Conservation (phyloP, 2,113 vertebrate species). For the Calidris pygmaea region DNA sequence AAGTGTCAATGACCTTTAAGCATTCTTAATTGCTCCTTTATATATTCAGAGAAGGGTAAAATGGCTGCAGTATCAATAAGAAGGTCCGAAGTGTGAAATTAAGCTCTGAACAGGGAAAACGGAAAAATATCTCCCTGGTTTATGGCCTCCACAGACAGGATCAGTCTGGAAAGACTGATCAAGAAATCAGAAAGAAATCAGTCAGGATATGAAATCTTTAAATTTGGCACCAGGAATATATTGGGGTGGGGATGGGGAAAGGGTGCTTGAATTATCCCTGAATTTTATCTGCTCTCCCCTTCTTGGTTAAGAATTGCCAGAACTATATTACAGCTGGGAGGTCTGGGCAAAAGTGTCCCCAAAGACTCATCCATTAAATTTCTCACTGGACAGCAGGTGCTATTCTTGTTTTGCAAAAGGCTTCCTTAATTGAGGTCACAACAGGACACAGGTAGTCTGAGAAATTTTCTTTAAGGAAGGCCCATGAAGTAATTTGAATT, state of each 20-base stretch:
- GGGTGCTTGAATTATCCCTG: not conserved
- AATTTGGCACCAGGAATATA: not conserved
- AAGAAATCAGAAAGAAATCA: not conserved
- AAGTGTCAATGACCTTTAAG: not conserved
- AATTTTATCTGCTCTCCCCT: not conserved
- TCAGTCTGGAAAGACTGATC: no score
- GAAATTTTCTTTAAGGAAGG: not conserved
- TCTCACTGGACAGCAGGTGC: not conserved
- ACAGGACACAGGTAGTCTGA: not conserved
- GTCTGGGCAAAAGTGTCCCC: not conserved
- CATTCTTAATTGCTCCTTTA: not conserved
- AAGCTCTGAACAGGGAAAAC: not conserved
- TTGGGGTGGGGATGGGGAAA: not conserved
- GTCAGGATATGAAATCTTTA: not conserved
- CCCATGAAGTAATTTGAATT: not conserved
- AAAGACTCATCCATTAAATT: not conserved
- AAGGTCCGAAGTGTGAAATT: slow-evolving; percentile 2
- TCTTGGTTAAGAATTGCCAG: not conserved
- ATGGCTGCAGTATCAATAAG: not conserved
- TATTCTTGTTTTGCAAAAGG: not conserved
- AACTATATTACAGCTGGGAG: not conserved
- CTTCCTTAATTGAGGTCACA: not conserved
- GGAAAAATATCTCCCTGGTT: not conserved
- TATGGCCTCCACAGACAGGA: not conserved
- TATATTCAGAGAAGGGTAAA: not conserved